Evolutionary conservation across 2,888 invertebrate genomes (phyloP), one percentile per base, ranked within the genome.

Genomic region (Branchipolynoe longqiensis): DNA sequence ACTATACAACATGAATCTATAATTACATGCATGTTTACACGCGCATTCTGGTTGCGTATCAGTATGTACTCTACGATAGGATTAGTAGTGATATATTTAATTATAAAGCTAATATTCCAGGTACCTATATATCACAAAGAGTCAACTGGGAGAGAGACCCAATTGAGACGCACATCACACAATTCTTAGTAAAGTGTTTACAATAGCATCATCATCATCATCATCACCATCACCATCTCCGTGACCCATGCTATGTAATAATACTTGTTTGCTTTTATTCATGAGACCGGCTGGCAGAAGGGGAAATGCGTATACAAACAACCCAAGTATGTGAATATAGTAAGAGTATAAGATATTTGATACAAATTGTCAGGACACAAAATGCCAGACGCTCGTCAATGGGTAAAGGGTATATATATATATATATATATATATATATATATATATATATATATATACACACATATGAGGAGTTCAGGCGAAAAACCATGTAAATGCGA

Each of bases 61-160:
- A 69, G 33, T 33, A 33, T n/a, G 22, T 69, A 4, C 36, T 69
- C 18, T 69, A 38, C 31, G 31, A n/a, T 62, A 62, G 8, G 8
- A 48, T 48, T 18, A 48, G 8, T 48, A 48, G 8, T 18, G 18
- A 48, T 69, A 69, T 4, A n/a, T n/a, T n/a, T 36, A 69, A 36
- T 36, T 69, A 38, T 69, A 1, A 69, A 69, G 69, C 18, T 69
- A 33, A 18, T 69, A 69, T 69, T 69, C 18, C 69, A 14, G 69
- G 18, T 58, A 48, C 8, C 38, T 36, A 69, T 4, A 69, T 69
- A 69, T 69, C 69, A 69, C 69, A 69, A 69, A 69, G 69, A 69
- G 33, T 69, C 38, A 38, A 69, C 69, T 69, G 69, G n/a, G n/a
- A 69, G 69, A 62, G 62, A 69, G 69, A 36, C 69, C n/a, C 69